These are phyloP conservation scores for Phalangium opilio DNA, from an alignment of 2,888 invertebrate genomes.

Conservation along the genomic window DNA sequence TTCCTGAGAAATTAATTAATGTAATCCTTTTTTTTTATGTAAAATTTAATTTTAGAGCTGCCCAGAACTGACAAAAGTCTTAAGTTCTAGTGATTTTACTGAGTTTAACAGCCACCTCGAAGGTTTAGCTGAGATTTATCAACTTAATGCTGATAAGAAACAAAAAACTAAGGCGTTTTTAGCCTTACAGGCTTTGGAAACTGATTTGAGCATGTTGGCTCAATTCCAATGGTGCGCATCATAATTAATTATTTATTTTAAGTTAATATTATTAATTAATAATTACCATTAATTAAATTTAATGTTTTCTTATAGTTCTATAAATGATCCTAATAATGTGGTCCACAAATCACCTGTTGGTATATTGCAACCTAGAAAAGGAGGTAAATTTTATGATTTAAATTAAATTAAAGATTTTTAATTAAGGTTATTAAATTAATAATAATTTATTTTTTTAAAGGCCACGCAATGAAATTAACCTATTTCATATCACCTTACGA, in stretches of 20 bases:
- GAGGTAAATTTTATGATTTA: constrained; percentile 39
- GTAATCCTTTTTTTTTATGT: constrained; percentile 2
- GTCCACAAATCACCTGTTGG: constrained; percentile 82
- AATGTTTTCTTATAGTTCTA: constrained; percentile 35
- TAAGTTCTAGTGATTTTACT: constrained; percentile 49
- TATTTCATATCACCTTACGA: constrained; percentile 91
- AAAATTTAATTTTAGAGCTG: constrained; percentile 48
- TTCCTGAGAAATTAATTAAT: constrained; percentile 1
- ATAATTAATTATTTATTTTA: background rate
- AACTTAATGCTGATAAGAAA: constrained; percentile 85
- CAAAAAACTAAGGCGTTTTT: constrained; percentile 85
- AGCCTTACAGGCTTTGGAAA: constrained; percentile 77
- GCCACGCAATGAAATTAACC: constrained; percentile 82
- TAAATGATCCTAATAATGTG: constrained; percentile 49
- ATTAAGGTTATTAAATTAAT: background rate
- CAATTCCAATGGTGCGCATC: constrained; percentile 34
- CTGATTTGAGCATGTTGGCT: constrained; percentile 65
- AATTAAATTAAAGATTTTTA: background rate
- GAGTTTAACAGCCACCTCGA: constrained; percentile 88
- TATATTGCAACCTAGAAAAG: constrained; percentile 59
- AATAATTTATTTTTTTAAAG: constrained; percentile 33
- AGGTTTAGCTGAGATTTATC: constrained; percentile 75
- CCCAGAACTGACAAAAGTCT: constrained; percentile 58
- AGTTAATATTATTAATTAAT: background rate
- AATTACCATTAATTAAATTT: background rate